phyloP scores from a whole-genome alignment of 2,888 invertebrate species.

The Rutpela maculata region DNA sequence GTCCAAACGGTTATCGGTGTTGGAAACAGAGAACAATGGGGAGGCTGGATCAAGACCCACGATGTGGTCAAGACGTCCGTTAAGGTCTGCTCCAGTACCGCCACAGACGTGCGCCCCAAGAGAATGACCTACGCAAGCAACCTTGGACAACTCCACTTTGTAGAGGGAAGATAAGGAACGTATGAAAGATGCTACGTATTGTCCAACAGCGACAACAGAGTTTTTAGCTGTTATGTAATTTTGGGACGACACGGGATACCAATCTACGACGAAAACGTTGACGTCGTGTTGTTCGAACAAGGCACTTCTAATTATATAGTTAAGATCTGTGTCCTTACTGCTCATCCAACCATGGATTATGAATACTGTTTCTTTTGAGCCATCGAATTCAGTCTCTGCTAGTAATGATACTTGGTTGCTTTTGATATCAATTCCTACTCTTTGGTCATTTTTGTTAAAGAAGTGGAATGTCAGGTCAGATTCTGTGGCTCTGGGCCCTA shows the following conservation, averaged over 20 bases:
- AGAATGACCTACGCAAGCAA: constrained; percentile 56
- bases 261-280: constrained; percentile 69
- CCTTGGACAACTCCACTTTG: constrained; percentile 40
- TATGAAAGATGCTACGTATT: constrained; percentile 2
- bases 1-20: constrained; percentile 65
- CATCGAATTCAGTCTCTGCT: constrained; percentile 53
- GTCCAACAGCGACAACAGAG: constrained; percentile 19
- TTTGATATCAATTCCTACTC: constrained; percentile 43
- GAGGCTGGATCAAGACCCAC: constrained; percentile 69
- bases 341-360: constrained; percentile 68
- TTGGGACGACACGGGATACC: constrained; percentile 59
- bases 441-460: constrained; percentile 58
- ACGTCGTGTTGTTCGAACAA: constrained; percentile 59
- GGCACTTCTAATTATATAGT: constrained; percentile 59
- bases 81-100: constrained; percentile 53
- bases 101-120: constrained; percentile 68
- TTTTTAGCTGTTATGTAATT: constrained; percentile 54
- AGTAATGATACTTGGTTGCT: constrained; percentile 44
- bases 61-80: constrained; percentile 61
- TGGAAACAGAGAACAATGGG: constrained; percentile 61
- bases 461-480: constrained; percentile 61
- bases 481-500: constrained; percentile 38
- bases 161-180: constrained; percentile 38
- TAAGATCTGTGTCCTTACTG: constrained; percentile 59
- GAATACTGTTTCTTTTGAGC: constrained; percentile 60